These are phyloP conservation scores for Heliconius aoede DNA, from an alignment of 2,888 invertebrate genomes.

Conservation along the genomic window DNA sequence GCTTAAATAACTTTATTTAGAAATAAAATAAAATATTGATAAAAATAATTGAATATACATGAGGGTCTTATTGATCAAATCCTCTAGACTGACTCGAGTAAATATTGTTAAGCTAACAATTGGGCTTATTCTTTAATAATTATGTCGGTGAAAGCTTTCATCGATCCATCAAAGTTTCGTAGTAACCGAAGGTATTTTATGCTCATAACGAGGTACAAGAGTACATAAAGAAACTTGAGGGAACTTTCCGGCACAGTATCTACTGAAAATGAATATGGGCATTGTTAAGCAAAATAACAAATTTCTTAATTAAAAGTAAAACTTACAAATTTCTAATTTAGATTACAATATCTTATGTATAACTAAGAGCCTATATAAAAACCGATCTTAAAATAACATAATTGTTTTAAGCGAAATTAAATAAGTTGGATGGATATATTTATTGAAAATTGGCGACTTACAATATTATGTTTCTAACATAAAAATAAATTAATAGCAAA, in stretches of 20 bases:
- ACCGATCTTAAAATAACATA: background rate
- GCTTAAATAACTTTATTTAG: background rate
- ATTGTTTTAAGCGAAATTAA: background rate
- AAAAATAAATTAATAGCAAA: no score
- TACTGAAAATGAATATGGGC: conserved; percentile 16
- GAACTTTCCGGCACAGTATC: conserved; percentile 12
- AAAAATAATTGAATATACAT: conserved; percentile 33
- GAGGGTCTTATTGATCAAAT: conserved; percentile 32
- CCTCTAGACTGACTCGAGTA: conserved; percentile 23
- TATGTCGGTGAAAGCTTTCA: conserved; percentile 36
- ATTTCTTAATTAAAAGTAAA: conserved; percentile 18
- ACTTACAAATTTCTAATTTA: background rate
- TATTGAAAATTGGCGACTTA: background rate
- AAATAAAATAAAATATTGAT: conserved; percentile 20
- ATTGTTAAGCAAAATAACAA: conserved; percentile 21
- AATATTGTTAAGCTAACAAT: conserved; percentile 37
- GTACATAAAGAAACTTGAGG: conserved; percentile 31
- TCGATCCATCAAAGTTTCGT: conserved; percentile 42
- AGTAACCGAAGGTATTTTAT: conserved; percentile 29
- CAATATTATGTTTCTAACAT: no score
- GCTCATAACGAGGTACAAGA: conserved; percentile 29
- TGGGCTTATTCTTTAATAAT: conserved; percentile 41
- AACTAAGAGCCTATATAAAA: background rate
- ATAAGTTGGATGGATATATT: background rate
- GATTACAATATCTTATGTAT: background rate